phyloP scores from a whole-genome alignment of 2,888 invertebrate genomes.

The Apamea sordens region DNA sequence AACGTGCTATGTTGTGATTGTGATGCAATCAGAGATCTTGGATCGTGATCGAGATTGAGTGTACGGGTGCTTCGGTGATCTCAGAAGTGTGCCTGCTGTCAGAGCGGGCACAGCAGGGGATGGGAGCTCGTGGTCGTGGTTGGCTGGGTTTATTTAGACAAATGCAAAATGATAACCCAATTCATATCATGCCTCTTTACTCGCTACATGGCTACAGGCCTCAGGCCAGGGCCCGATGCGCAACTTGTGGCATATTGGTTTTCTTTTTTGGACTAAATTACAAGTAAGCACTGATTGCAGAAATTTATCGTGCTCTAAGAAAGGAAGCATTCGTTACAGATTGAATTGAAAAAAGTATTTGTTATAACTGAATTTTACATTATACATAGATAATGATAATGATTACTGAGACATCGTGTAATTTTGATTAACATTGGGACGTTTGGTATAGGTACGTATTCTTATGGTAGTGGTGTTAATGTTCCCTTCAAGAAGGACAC shows the following conservation, averaged over 20 bases:
- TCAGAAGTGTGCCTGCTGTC: background rate
- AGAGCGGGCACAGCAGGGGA: background rate
- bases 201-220: background rate
- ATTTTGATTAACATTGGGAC: background rate
- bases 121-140: background rate
- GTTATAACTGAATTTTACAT: background rate
- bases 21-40: background rate
- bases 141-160: constrained; percentile 2
- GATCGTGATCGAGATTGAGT: background rate
- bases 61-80: background rate
- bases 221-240: background rate
- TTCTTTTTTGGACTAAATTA: background rate
- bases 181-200: background rate
- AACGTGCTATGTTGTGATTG: background rate
- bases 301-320: background rate
- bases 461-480: background rate
- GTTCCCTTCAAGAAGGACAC: background rate
- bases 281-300: background rate
- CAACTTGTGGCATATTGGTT: background rate
- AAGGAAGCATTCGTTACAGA: background rate
- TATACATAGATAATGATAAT: background rate
- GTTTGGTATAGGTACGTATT: background rate
- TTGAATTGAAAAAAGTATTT: background rate
- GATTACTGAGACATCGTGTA: background rate
- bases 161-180: background rate